These are phyloP conservation scores for Clepsis dumicolana DNA, from an alignment of 2,888 invertebrate species.

Conservation along the genomic window DNA sequence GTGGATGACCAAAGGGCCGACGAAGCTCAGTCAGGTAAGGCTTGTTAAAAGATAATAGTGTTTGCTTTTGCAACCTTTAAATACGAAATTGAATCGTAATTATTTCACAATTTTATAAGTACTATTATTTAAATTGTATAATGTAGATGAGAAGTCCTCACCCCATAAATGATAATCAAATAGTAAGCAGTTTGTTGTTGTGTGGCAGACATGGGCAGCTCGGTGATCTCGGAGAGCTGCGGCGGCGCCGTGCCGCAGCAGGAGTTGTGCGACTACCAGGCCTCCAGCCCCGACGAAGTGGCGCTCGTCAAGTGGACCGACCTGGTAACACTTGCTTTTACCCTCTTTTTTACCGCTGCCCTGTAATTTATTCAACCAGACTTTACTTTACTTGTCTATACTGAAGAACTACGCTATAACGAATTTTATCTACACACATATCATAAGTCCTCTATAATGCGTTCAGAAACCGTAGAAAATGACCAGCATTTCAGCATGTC, in stretches of 20 bases:
- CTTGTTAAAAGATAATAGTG: background rate
- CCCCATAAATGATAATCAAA: too few species aligned
- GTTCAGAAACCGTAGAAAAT: too few species aligned
- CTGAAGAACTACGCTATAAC: too few species aligned
- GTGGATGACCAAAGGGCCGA: constrained; percentile 60
- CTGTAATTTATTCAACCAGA: too few species aligned
- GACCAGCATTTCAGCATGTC: too few species aligned
- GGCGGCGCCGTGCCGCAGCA: constrained; percentile 81
- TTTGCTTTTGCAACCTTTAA: background rate
- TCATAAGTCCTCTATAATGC: too few species aligned
- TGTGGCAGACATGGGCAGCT: constrained; percentile 75
- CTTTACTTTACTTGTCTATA: too few species aligned
- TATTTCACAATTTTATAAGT: too few species aligned
- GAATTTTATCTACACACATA: too few species aligned
- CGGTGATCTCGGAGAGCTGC: constrained; percentile 79
- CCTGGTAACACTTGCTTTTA: constrained; percentile 82
- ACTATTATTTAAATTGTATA: too few species aligned
- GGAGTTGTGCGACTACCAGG: constrained; percentile 88
- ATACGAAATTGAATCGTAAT: too few species aligned
- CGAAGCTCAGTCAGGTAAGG: constrained; percentile 70
- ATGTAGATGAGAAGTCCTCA: too few species aligned
- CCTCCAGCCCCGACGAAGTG: constrained; percentile 97
- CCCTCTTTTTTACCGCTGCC: background rate
- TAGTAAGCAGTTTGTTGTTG: background rate
- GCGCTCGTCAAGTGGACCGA: constrained; percentile 97